Evolutionary conservation across 2,113 vertebrate species (phyloP), one percentile per base, ranked within the genome.

Genomic region (Hippocampus guttulatus): DNA sequence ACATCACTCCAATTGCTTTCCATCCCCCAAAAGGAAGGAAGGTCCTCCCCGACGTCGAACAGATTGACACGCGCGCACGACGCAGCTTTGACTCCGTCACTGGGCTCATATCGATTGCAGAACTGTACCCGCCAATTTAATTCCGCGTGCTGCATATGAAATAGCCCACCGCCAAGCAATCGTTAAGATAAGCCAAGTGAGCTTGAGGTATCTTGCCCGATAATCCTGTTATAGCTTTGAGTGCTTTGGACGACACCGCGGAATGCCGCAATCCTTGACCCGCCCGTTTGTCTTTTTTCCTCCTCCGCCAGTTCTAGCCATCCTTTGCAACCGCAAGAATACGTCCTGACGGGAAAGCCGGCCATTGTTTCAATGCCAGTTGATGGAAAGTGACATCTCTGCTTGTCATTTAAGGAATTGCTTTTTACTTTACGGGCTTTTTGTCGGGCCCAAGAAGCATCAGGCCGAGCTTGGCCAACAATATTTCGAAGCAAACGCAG

Each of bases 111-210:
- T 87, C 51, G 77, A 91, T 88, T 85, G 75, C 71, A 12, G 69
- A 82, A 87, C 72, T 66, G 82, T 81, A 83, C 84, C 80, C 82
- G 63, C 70, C 71, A 61, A 75, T 87, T 87, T 87, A 88, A 86
- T 91, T 85, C 87, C 69, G 79, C 83, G 58, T 75, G 84, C 77
- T 74, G 78, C 83, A 84, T 85, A 86, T 88, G 84, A 90, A 92
- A 89, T 64, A 78, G 47, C 58, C 45, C 68, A 1, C 25, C 25
- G 52, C 61, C 64, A 5, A 83, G 76, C 71, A 84, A 88, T 85
- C 73, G 81, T 77, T 81, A 67, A 40, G 68, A 75, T 69, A 64
- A 82, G 72, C 78, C 84, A 78, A 51, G 69, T 64, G 68, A 69
- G 79, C 82, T 67, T 71, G 74, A 58, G 75, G 73, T 81, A 70